Base-by-base conservation (phyloP, 2,888 invertebrate species). In the Chymomyza fuscimana region DNA sequence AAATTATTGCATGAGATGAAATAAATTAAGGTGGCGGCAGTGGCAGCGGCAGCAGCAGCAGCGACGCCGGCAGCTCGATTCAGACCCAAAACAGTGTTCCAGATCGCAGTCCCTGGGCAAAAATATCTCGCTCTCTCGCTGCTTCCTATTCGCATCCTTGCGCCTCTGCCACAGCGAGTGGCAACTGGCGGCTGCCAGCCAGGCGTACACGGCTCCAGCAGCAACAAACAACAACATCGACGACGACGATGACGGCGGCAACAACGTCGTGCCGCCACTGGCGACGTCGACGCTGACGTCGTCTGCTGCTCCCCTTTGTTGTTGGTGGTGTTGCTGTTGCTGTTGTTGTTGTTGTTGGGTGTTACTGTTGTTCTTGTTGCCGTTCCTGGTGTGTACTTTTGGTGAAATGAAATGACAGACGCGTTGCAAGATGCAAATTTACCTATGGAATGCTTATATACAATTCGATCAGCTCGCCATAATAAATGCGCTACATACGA, bases 1-100 rank as follows among this genome's bases (percentile, higher is more conserved):
- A 88, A 89, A 89, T 86, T 87, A 87, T 87, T 89, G 87, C 87
- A 89, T 89, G 87, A 89, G 86, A 87, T 88, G 86, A 87, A 87
- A 87, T 87, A 87, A 87, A 89, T 87, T 89, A 89, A 88, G 89
- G 89, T 89, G 84, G 86, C 86, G 89, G 87, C 88, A 86, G 88
- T 79, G 84, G 87, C 88, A 77, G 79, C 83, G 65, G 63, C 85
- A 67, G 59, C 70, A 63, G 19, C 63, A 56, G 58, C 69, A 66
- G 29, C 71, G 67, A 36, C 67, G 12, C 72, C 66, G 25, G 36
- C 71, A 61, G 52, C 59, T 15, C 29, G 4, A 58, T 7, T 25
- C 22, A 58, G 10, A 15, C 25, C 65, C 25, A 25, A 25, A 25
- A 6, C 73, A 54, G 50, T 54, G 29, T 12, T 50, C 64, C 51